Percentiles rank a stretch among this genome's conserved stretches.
These are phyloP conservation scores for Nephotettix cincticeps DNA, from an alignment of 1,140 invertebrate species.

Conservation along the genomic window DNA sequence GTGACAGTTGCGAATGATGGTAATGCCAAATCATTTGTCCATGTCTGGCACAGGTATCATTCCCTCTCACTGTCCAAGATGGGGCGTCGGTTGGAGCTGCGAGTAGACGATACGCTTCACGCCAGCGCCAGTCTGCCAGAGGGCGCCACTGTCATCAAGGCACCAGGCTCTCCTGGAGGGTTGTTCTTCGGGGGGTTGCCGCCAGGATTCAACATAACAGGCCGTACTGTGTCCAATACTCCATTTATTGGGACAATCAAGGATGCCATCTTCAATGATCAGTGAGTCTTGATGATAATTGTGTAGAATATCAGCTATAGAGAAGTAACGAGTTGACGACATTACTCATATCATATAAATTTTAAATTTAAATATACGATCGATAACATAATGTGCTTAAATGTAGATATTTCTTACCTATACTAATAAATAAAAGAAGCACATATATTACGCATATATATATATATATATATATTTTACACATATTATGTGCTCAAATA, in stretches of 20 bases:
- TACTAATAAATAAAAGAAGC: not conserved
- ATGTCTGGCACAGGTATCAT: too few species aligned
- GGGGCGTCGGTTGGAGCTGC: conserved; percentile 58
- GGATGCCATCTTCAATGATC: conserved; percentile 77
- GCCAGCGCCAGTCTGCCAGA: conserved; percentile 54
- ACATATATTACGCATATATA: not conserved
- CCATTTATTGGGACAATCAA: conserved; percentile 71
- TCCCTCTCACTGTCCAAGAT: conserved; percentile 52
- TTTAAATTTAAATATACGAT: too few species aligned
- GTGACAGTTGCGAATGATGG: too few species aligned
- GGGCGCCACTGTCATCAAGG: conserved; percentile 53
- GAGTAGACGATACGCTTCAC: conserved; percentile 62
- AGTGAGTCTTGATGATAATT: conserved; percentile 64
- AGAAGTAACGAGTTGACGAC: too few species aligned
- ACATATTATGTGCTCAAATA: too few species aligned
- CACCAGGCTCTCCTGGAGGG: conserved; percentile 49
- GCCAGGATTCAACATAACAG: conserved; percentile 51
- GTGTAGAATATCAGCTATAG: too few species aligned
- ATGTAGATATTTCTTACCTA: not conserved
- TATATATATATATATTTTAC: not conserved
- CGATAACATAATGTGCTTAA: too few species aligned
- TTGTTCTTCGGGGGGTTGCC: conserved; percentile 55
- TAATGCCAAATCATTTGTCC: too few species aligned
- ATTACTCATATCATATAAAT: too few species aligned
- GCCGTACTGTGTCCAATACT: conserved; percentile 54